A percentile compares a stretch with the other conserved stretches of the same genome.
Evolutionary conservation across 2,113 vertebrate genomes (phyloP).

Genomic region (Promerops cafer): DNA sequence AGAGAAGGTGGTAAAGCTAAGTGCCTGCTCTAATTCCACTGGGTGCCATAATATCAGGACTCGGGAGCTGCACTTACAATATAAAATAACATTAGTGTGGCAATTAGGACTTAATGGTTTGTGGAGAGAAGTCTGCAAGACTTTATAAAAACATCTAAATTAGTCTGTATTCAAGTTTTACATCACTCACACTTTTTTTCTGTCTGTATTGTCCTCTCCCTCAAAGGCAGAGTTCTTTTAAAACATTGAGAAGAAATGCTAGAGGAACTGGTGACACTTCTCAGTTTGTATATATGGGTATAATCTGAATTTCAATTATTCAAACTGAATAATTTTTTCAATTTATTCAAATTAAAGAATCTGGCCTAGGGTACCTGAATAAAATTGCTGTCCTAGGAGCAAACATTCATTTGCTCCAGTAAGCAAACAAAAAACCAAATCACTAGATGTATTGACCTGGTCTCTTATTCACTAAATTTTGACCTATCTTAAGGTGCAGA

Average conservation of each 20-base stretch:
- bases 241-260: neutral
- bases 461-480: neutral
- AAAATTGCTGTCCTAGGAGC: neutral
- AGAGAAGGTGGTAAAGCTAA: conserved; percentile 35
- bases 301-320: neutral
- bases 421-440: neutral
- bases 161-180: conserved; percentile 1
- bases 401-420: neutral
- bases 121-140: conserved; percentile 36
- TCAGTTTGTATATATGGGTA: neutral
- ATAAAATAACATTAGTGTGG: conserved; percentile 64
- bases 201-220: neutral
- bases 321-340: neutral
- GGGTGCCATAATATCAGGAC: conserved; percentile 28
- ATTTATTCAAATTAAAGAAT: neutral
- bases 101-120: conserved; percentile 63
- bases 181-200: neutral
- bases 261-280: neutral
- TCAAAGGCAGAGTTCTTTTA: neutral
- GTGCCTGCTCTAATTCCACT: conserved; percentile 32
- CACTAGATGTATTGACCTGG: neutral
- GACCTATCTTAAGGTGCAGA: neutral
- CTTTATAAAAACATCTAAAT: conserved; percentile 54
- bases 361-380: neutral
- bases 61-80: conserved; percentile 4